Evolutionary conservation across 2,113 vertebrate genomes (phyloP).

Genomic region (Rhynchomys soricoides): DNA sequence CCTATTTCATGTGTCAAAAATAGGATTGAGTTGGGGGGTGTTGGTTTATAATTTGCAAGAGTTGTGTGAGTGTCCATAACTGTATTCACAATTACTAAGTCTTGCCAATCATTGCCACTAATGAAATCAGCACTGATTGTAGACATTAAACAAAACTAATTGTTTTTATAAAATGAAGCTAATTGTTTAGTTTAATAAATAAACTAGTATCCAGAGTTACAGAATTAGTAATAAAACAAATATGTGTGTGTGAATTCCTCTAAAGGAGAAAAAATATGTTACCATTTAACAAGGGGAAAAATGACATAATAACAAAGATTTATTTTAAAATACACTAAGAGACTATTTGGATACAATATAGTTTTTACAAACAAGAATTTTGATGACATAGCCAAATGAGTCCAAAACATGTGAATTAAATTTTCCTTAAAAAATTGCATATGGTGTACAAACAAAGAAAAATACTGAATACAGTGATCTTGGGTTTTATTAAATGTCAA

Average conservation of each 20-base stretch:
- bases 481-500: constrained; percentile 67
- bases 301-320: background rate
- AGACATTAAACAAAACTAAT: constrained; percentile 1
- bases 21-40: background rate
- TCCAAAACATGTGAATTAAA: constrained; percentile 70
- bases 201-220: background rate
- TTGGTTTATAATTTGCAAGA: constrained; percentile 34
- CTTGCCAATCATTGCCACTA: background rate
- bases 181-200: constrained; percentile 53
- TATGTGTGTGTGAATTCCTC: constrained; percentile 44
- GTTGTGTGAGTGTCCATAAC: constrained; percentile 19
- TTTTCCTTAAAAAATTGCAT: constrained; percentile 70
- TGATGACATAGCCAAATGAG: constrained; percentile 54
- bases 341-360: constrained; percentile 34
- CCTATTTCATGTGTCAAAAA: constrained; percentile 6
- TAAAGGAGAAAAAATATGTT: constrained; percentile 47
- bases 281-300: constrained; percentile 40
- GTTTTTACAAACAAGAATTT: constrained; percentile 51
- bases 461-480: constrained; percentile 26
- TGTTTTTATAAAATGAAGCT: constrained; percentile 42
- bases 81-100: constrained; percentile 1
- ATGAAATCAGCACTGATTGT: constrained; percentile 3
- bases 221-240: constrained; percentile 49
- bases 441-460: constrained; percentile 61
- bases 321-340: constrained; percentile 51